phyloP scores from a whole-genome alignment of 1,140 invertebrate species.

The Nasonia vitripennis region DNA sequence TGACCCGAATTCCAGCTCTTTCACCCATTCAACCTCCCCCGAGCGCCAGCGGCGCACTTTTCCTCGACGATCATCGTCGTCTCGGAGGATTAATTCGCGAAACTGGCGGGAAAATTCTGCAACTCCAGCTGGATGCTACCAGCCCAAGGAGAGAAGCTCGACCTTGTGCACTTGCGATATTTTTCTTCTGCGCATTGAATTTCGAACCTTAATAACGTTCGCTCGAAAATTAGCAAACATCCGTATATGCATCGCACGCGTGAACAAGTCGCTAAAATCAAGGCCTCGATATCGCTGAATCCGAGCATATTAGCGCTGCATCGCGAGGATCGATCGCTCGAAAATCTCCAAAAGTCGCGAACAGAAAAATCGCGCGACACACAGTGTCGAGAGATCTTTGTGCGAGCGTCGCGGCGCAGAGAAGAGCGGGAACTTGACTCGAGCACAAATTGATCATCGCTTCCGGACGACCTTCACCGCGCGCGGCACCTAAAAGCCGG shows the following conservation, averaged over 20 bases:
- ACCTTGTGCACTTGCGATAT: neutral
- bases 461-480: conserved; percentile 26
- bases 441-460: conserved; percentile 38
- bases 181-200: too few relatives aligned
- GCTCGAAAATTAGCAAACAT: too few relatives aligned
- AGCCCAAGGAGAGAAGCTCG: neutral
- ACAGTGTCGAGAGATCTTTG: neutral
- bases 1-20: too few relatives aligned
- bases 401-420: neutral
- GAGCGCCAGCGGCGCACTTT: too few relatives aligned
- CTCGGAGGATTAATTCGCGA: neutral
- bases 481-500: neutral
- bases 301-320: neutral
- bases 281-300: too few relatives aligned
- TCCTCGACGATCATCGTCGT: too few relatives aligned
- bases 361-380: neutral
- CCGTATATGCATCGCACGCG: too few relatives aligned
- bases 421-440: conserved; percentile 18
- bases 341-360: neutral
- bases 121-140: neutral
- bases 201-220: too few relatives aligned
- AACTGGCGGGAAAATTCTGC: neutral
- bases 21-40: too few relatives aligned
- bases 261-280: too few relatives aligned
- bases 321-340: neutral